Percentiles rank a stretch among this genome's conserved stretches.
phyloP scores from a whole-genome alignment of 2,113 vertebrate genomes.

The Colaptes auratus region DNA sequence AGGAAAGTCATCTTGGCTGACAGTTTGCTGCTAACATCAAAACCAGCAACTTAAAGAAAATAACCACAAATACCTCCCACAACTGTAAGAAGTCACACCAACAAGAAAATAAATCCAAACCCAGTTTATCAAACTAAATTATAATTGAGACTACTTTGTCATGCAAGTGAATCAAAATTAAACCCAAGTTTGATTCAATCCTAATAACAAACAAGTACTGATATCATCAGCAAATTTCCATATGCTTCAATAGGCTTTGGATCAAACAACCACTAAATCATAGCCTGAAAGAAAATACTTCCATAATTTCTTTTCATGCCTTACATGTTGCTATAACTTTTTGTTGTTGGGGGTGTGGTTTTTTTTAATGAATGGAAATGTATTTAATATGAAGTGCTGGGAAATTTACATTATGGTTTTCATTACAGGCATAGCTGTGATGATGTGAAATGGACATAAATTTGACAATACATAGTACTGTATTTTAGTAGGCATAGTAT shows the following conservation, averaged over 20 bases:
- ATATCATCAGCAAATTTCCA: background rate
- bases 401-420: conserved; percentile 50
- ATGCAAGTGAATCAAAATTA: background rate
- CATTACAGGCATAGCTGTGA: conserved; percentile 7
- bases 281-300: background rate
- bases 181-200: background rate
- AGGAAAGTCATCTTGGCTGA: background rate
- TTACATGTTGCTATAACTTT: background rate
- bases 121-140: background rate
- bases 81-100: too few species aligned
- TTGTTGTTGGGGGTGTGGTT: background rate
- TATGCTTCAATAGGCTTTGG: background rate
- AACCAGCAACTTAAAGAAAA: background rate
- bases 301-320: background rate
- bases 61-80: background rate
- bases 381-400: background rate
- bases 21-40: background rate
- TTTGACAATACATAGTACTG: background rate
- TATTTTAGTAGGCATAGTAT: background rate
- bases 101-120: background rate
- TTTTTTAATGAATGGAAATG: conserved; percentile 12
- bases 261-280: background rate
- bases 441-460: conserved; percentile 27
- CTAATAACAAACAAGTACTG: background rate
- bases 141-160: background rate